Evolutionary conservation across 2,888 invertebrate genomes (phyloP), one percentile per base, ranked within the genome.

Genomic region (Harpalus rubripes): DNA sequence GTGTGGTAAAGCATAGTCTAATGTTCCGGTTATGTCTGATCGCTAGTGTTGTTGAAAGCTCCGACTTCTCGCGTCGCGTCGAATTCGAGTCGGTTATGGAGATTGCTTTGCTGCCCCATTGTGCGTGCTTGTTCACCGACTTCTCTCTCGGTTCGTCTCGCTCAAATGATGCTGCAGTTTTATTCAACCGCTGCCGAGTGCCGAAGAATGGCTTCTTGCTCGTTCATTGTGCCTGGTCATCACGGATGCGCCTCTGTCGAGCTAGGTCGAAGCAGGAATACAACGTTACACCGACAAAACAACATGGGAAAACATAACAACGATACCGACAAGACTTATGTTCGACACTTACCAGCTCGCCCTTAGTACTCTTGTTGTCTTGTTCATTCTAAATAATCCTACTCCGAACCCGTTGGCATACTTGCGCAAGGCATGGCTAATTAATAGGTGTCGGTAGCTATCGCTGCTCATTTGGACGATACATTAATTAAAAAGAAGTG

Each of bases 91-190:
- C 68, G 68, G 68, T 68, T 68, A 68, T 68, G 68, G 68, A 68
- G 68, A 68, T 68, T 68, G 68, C 44, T 52, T 32, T 52, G 44
- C 68, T 26, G 68, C 68, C 32, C 68, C 32, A 68, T 68, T 68
- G 68, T 68, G 68, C 68, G 68, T 68, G 68, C 68, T 68, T 68
- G 68, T 39, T 68, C 65, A 65, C 65, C 65, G 65, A 44, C 65
- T 65, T 10, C 15, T 68, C 68, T 68, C 15, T 32, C 32, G 32
- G 32, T 32, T 32, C 32, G 32, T 32, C 32, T 32, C 68, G n/a
- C 68, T 68, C 68, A 39, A 68, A 68, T 68, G 68, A 68, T 32
- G 68, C n/a, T 68, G 68, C 68, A 68, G 68, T 68, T 68, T 68
- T 68, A 68, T 68, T 68, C 68, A 68, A 39, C 68, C 32, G 63